Evolutionary conservation across 2,888 invertebrate genomes (phyloP), one percentile per base, ranked within the genome.

Genomic region (Andrena dorsata): DNA sequence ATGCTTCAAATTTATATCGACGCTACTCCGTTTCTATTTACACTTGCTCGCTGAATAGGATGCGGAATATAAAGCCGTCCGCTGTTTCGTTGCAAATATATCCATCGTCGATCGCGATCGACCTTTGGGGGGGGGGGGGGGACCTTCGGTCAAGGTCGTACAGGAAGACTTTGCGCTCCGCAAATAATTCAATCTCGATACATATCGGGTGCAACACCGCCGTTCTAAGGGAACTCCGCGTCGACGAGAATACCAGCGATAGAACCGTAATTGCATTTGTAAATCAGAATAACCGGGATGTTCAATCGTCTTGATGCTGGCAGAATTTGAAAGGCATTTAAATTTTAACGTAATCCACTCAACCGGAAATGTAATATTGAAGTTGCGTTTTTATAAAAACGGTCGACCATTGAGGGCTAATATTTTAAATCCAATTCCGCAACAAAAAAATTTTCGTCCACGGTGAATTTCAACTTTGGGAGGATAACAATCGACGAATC

Each of bases 11-110:
- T 90, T 86, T 91, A 91, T 91, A 72, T 80, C 78, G 66, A 78
- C 78, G 69, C 64, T 58, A 80, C 80, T 83, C 66, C 73, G 68
- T 78, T n/a, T 49, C 80, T 87, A 88, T 90, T 86, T 91, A 92
- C 92, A 88, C 86, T 41, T 41, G 86, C 85, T 90, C 87, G 86
- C 85, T 90, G 89, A 91, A 89, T 91, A 84, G 87, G 88, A 88
- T 89, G 90, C 88, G 86, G 81, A 88, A 86, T 90, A 88, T 82
- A 89, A 89, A 88, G 83, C 76, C 86, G 86, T 89, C 88, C 78
- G 81, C 80, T n/a, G 75, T 88, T 90, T 90, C 90, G 90, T 91
- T 92, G 90, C 89, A 91, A 90, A 84, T 85, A 80, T 76, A 10
- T 56, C 56, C 76, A 78, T 72, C 76, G 77, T 76, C 56, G 68